Conservation (phyloP, 2,888 invertebrate genomes). For the Spatulosminthurus flaviceps region DNA sequence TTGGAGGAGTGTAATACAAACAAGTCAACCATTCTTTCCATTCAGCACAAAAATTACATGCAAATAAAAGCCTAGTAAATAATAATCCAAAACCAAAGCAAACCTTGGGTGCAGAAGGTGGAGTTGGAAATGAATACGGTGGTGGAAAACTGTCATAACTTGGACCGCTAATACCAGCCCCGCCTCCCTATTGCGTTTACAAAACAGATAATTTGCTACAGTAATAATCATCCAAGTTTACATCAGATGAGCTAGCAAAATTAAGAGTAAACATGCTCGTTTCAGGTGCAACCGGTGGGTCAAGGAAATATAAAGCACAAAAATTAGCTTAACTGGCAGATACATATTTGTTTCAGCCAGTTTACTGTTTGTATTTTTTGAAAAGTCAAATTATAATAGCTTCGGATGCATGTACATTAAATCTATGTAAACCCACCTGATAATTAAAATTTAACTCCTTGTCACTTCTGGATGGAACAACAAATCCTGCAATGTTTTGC, state of each 20-base stretch:
- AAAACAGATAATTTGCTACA: constrained; percentile 21
- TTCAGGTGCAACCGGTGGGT: no score
- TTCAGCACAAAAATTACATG: neutral
- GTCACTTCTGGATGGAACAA: constrained; percentile 33
- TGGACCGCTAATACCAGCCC: constrained; percentile 23
- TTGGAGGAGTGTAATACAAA: no score
- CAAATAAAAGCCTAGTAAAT: neutral
- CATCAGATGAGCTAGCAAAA: neutral
- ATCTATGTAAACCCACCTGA: constrained; percentile 37
- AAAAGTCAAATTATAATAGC: neutral
- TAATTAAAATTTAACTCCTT: constrained; percentile 50
- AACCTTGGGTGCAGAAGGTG: constrained; percentile 48
- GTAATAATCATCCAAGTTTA: constrained; percentile 3
- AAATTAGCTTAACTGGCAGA: no score
- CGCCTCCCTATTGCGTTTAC: constrained; percentile 36
- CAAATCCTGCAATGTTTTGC: constrained; percentile 30
- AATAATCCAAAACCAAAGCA: constrained; percentile 25
- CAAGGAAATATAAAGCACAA: no score
- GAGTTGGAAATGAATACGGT: constrained; percentile 49
- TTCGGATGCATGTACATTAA: neutral
- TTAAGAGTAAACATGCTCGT: neutral
- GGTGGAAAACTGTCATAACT: constrained; percentile 48
- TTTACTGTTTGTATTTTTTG: neutral
- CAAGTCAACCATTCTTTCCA: no score
- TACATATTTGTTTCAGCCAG: no score